Evolutionary conservation across 1,140 invertebrate species (phyloP).

Genomic region (Drosophila tristis): DNA sequence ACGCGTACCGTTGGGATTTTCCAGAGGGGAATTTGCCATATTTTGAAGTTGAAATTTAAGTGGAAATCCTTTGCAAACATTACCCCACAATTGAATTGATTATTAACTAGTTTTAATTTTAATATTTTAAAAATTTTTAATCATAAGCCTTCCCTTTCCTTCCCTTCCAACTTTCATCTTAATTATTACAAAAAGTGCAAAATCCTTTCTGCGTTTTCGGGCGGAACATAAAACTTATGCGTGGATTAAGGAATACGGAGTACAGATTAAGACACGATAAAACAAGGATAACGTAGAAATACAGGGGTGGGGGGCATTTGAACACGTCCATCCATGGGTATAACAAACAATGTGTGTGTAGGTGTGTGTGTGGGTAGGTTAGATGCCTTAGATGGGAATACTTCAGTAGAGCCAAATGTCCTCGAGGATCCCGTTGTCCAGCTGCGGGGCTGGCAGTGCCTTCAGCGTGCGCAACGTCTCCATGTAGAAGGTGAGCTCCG

Average conservation of each 20-base stretch:
- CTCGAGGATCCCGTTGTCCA: slow-evolving; percentile 90
- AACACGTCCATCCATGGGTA: too few species aligned
- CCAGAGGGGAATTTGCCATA: too few species aligned
- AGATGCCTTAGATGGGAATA: slow-evolving; percentile 37
- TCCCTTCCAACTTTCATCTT: slow-evolving; percentile 29
- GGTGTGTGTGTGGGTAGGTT: neutral
- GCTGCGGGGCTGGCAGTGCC: slow-evolving; percentile 90
- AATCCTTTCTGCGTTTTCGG: slow-evolving; percentile 21
- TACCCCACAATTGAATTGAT: neutral
- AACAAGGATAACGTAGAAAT: slow-evolving; percentile 29
- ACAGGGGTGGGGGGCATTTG: too few species aligned
- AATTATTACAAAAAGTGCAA: slow-evolving; percentile 36
- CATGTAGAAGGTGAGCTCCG: slow-evolving; percentile 97
- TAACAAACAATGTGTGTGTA: slow-evolving; percentile 31
- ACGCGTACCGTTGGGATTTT: neutral
- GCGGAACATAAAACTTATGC: slow-evolving; percentile 18
- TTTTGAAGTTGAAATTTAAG: too few species aligned
- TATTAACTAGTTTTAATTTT: slow-evolving; percentile 10
- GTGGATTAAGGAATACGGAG: neutral
- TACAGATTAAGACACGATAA: slow-evolving; percentile 15
- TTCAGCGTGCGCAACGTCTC: slow-evolving; percentile 95
- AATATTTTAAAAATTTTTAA: slow-evolving; percentile 14
- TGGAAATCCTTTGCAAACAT: too few species aligned
- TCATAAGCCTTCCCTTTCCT: slow-evolving; percentile 26
- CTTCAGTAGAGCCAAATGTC: slow-evolving; percentile 88